Conservation (phyloP, 2,113 vertebrate species). For the Myotis yumanensis region DNA sequence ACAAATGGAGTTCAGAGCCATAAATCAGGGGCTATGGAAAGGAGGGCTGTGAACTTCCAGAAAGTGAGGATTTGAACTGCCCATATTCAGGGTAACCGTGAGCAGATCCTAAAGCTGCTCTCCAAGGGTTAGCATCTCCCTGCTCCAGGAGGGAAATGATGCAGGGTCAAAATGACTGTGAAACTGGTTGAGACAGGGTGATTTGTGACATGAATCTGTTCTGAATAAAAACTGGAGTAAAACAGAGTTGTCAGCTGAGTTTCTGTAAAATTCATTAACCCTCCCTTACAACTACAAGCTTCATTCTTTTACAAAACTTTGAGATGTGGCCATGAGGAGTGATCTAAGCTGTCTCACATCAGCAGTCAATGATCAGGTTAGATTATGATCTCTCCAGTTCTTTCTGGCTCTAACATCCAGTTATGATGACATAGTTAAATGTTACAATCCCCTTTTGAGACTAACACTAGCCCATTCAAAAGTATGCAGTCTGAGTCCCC, state of each 20-base stretch:
- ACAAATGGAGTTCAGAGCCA: conserved; percentile 56
- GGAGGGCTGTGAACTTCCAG: neutral
- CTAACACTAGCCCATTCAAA: neutral
- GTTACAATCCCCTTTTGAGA: neutral
- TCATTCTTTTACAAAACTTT: neutral
- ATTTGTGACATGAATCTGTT: neutral
- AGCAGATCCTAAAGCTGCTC: neutral
- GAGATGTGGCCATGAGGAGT: neutral
- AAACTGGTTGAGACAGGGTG: neutral
- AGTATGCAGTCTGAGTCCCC: neutral
- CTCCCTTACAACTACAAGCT: neutral
- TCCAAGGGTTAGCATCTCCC: neutral
- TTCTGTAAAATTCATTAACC: neutral
- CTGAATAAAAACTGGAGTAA: neutral
- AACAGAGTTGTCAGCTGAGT: neutral
- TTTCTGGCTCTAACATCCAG: neutral
- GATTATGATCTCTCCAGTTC: neutral
- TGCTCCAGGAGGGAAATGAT: neutral
- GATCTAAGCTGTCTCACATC: neutral
- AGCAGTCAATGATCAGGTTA: neutral
- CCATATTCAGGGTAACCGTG: neutral
- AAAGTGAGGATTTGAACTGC: neutral
- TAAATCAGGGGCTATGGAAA: conserved; percentile 47
- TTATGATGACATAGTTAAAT: neutral
- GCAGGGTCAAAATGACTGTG: neutral